Percentiles rank a stretch among this genome's conserved stretches.
phyloP scores from a whole-genome alignment of 2,888 invertebrate genomes.

The Lottia gigantea region DNA sequence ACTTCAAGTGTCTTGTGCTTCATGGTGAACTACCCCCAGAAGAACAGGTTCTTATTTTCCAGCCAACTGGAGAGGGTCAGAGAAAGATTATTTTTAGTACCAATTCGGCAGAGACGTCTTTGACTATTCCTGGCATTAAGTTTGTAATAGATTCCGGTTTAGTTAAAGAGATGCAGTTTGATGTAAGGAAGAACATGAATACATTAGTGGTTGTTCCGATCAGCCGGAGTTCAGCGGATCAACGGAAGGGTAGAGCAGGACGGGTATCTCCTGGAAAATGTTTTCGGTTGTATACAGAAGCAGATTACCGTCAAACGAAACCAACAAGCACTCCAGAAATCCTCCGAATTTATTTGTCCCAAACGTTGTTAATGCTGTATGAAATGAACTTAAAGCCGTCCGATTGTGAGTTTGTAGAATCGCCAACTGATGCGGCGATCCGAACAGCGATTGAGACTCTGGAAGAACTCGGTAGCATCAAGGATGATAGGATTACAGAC shows the following conservation, averaged over 20 bases:
- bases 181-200: constrained; percentile 57
- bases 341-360: no score
- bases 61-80: constrained; percentile 35
- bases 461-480: constrained; percentile 52
- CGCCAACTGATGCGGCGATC: constrained; percentile 51
- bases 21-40: constrained; percentile 60
- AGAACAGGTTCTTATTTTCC: constrained; percentile 63
- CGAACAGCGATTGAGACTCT: constrained; percentile 48
- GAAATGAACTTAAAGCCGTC: constrained; percentile 57
- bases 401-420: constrained; percentile 64
- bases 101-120: constrained; percentile 68
- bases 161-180: constrained; percentile 66
- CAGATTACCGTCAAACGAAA: constrained; percentile 56
- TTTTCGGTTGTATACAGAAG: constrained; percentile 62
- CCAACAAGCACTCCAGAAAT: constrained; percentile 63
- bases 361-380: no score
- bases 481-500: constrained; percentile 49
- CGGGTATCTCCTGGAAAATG: constrained; percentile 65
- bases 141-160: no score
- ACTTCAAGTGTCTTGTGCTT: constrained; percentile 48
- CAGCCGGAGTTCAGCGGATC: constrained; percentile 66
- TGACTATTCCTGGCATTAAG: no score
- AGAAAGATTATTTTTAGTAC: constrained; percentile 69
- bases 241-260: constrained; percentile 68
- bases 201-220: constrained; percentile 50